Evolutionary conservation across 2,113 vertebrate genomes (phyloP).

Genomic region (Platichthys flesus): DNA sequence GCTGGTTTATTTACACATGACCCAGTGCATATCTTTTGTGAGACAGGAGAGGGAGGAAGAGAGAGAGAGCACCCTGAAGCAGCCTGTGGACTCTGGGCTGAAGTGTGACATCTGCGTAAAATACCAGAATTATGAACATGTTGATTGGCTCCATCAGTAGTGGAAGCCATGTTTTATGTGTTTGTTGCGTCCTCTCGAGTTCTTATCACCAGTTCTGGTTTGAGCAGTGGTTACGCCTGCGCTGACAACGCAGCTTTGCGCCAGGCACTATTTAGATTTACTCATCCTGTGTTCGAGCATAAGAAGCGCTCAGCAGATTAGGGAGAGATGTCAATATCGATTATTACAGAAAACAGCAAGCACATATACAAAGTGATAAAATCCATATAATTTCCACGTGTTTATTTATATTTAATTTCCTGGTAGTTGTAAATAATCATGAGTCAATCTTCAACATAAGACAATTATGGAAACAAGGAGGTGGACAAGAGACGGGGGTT

Average conservation of each 20-base stretch:
- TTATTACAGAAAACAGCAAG: background rate
- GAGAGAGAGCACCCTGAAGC: constrained; percentile 5
- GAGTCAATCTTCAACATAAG: background rate
- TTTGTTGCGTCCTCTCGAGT: background rate
- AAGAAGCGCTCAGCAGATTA: background rate
- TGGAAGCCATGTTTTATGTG: background rate
- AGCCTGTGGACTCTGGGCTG: no score
- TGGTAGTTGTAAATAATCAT: background rate
- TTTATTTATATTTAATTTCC: background rate
- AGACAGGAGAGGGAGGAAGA: constrained; percentile 21
- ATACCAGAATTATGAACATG: no score
- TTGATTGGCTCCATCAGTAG: no score
- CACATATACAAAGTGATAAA: no score
- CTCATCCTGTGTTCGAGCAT: background rate
- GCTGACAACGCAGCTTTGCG: constrained; percentile 37
- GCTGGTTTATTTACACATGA: constrained; percentile 72
- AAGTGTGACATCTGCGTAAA: background rate
- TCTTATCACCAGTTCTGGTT: background rate
- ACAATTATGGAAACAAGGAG: no score
- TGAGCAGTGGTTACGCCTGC: constrained; percentile 17
- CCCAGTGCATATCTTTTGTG: constrained; percentile 45
- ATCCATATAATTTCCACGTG: no score
- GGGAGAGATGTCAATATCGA: background rate
- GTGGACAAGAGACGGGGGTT: background rate
- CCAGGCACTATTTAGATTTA: constrained; percentile 10